Base-by-base conservation (phyloP, 2,888 invertebrate genomes). In the Parapristionchus giblindavisi region DNA sequence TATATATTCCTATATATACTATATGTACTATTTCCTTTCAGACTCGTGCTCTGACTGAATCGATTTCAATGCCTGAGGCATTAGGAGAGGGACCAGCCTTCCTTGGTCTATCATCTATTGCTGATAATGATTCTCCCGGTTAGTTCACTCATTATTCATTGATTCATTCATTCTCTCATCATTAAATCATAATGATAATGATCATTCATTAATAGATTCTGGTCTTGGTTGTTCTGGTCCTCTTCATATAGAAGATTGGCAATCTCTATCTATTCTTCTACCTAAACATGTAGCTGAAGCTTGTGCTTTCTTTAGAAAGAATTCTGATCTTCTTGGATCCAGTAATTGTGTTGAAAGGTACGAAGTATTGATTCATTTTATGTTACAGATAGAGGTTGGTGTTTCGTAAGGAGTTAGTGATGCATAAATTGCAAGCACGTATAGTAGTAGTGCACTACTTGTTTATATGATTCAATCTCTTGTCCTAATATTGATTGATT, bases 211-310 rank as follows among this genome's bases (percentile, higher is more conserved):
- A 63, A 81, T 84, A 17, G 87, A 88, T 73, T 87, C 87, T 14
- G 87, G 87, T 17, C 79, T 88, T 32, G 87, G 87, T 14, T 85
- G 85, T 65, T 80, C 81, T 54, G 88, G 88, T 8, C 88, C 88
- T 14, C 76, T 79, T 24, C 95, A 95, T 88, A 93, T 96, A 11
- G 92, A 92, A 88, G 96, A 96, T 89, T 96, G 96, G 96, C 94
- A 94, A 85, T 95, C 95, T 0, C 90, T 96, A 71, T 94, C 93
- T 84, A 93, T 95, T 81, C 91, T 96, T 66, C 89, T 96, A 79
- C 96, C 96, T 3, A 90, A 91, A 79, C 83, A 96, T 77, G 88
- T 88, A 48, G 87, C 85, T 29, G 86, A 87, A 61, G 86, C 87
- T 4, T 88, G 87, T 75, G 85, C 84, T 27, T 88, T 88, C 80